These are phyloP conservation scores for Mus minutoides DNA, from an alignment of 2,797 vertebrate genomes.

Conservation along the genomic window DNA sequence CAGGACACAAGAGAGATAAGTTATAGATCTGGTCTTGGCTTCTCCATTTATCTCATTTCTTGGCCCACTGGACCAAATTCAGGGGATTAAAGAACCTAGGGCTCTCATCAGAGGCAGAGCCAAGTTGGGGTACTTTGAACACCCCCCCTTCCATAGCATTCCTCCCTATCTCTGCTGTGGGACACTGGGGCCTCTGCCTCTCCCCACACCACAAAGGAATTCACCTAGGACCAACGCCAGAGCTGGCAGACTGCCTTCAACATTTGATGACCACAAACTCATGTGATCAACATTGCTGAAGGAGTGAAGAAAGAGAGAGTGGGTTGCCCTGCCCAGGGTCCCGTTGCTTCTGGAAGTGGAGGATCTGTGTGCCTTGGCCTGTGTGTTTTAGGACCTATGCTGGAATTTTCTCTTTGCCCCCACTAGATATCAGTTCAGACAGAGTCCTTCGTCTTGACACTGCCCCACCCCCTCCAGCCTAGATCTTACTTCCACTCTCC, in stretches of 20 bases:
- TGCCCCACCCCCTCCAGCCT: neutral
- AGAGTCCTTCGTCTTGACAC: neutral
- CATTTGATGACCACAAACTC: neutral
- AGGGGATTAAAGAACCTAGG: neutral
- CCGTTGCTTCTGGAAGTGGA: rapidly evolving
- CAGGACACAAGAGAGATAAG: neutral
- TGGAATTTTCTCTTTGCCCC: neutral
- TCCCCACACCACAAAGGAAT: neutral
- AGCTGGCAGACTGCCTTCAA: neutral
- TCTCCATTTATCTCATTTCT: neutral
- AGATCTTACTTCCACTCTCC: neutral
- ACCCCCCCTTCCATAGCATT: neutral
- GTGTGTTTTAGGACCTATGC: neutral
- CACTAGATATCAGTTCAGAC: neutral
- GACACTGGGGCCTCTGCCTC: too few relatives aligned
- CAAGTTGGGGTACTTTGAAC: neutral
- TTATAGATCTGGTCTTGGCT: neutral
- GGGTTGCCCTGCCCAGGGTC: neutral
- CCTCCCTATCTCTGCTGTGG: neutral
- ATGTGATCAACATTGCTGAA: neutral
- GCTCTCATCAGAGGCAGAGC: neutral
- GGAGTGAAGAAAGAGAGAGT: neutral
- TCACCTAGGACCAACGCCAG: neutral
- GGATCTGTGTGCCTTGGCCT: neutral
- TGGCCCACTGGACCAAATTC: neutral